Evolutionary conservation across 2,888 invertebrate species (phyloP).

Genomic region (Margaritifera margaritifera): DNA sequence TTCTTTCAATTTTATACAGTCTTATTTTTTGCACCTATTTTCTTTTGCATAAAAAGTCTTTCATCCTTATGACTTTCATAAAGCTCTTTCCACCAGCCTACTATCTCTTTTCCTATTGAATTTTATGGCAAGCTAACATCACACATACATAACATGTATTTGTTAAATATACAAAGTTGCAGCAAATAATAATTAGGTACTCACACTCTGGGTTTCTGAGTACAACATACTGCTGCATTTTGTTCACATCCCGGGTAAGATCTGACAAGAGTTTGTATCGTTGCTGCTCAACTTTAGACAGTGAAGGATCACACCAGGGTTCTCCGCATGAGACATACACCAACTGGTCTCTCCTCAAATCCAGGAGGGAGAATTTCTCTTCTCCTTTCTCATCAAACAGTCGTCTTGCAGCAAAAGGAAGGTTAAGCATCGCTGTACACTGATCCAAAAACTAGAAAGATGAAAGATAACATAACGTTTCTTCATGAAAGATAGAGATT

Average conservation of each 20-base stretch:
- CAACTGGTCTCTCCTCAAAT: conserved; percentile 66
- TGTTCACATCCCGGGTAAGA: conserved; percentile 67
- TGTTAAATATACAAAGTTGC: neutral
- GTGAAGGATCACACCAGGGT: conserved; percentile 69
- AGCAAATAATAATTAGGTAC: conserved; percentile 14
- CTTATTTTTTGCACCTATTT: too few relatives aligned
- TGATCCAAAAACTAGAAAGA: conserved; percentile 69
- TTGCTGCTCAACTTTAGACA: conserved; percentile 69
- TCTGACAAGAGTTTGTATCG: conserved; percentile 67
- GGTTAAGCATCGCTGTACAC: conserved; percentile 65
- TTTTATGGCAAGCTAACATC: too few relatives aligned
- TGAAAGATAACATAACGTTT: conserved; percentile 4
- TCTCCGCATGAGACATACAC: conserved; percentile 71
- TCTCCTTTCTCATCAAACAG: conserved; percentile 69
- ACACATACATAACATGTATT: neutral
- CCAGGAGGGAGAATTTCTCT: conserved; percentile 67
- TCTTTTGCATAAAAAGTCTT: too few relatives aligned
- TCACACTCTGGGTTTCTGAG: conserved; percentile 67
- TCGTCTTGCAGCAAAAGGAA: conserved; percentile 71
- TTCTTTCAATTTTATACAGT: too few relatives aligned
- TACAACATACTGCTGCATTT: conserved; percentile 68
- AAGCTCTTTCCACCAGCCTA: too few relatives aligned
- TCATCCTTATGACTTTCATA: too few relatives aligned
- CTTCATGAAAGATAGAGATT: neutral
- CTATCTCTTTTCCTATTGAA: too few relatives aligned